A percentile compares a stretch with the other conserved stretches of the same genome.
These are phyloP conservation scores for Proteles cristata DNA, from an alignment of 2,113 vertebrate genomes.

Conservation along the genomic window DNA sequence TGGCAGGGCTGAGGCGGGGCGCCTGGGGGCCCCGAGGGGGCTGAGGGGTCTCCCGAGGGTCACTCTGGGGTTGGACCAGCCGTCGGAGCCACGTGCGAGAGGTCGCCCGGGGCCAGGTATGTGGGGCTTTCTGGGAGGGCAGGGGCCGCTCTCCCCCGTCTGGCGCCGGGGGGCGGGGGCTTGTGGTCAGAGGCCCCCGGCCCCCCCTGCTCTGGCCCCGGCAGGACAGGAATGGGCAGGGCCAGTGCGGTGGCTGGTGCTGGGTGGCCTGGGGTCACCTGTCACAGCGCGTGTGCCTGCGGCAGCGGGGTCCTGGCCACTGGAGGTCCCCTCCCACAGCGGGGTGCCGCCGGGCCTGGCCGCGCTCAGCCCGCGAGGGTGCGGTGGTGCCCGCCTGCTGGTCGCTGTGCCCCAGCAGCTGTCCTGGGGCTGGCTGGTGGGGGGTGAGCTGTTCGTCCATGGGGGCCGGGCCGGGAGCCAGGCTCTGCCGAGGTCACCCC, in stretches of 20 bases:
- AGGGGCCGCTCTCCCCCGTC: background rate
- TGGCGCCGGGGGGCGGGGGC: background rate
- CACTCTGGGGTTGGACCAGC: background rate
- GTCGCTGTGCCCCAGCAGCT: background rate
- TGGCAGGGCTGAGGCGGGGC: background rate
- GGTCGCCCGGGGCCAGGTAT: background rate
- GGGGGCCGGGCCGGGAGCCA: fast-evolving
- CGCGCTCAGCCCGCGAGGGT: background rate
- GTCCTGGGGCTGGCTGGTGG: background rate
- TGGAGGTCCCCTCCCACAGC: background rate
- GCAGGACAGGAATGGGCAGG: no score
- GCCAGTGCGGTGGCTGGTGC: no score
- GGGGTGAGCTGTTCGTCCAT: fast-evolving
- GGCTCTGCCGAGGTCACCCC: background rate
- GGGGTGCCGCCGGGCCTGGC: background rate
- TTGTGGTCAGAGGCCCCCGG: background rate
- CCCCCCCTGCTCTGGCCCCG: background rate
- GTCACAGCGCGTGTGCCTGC: background rate
- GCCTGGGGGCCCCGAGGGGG: background rate
- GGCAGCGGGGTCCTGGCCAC: background rate
- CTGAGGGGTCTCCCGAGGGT: background rate
- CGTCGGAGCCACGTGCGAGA: background rate
- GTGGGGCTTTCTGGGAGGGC: conserved; percentile 6
- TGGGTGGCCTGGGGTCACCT: background rate
- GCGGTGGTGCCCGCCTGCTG: background rate